Evolutionary conservation across 2,113 vertebrate genomes (phyloP).

Genomic region (Eurypyga helias): DNA sequence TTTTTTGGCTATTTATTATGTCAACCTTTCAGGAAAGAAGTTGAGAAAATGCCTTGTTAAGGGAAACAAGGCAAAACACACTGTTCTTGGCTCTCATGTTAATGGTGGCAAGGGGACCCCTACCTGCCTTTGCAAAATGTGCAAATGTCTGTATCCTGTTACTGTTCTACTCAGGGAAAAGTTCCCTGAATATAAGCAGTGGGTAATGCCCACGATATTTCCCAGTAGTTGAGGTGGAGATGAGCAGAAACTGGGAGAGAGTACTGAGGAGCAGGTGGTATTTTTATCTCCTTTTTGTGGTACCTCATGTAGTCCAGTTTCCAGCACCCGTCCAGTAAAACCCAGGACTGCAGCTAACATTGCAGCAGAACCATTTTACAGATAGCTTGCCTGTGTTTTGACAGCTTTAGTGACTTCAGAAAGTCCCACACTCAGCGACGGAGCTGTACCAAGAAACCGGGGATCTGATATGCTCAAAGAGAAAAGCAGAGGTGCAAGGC

Average conservation of each 20-base stretch:
- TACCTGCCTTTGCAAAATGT: neutral
- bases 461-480: neutral
- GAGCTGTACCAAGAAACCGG: neutral
- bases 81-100: neutral
- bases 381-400: fast-evolving
- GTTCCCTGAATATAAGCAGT: neutral
- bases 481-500: neutral
- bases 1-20: neutral
- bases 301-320: fast-evolving
- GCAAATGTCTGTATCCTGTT: neutral
- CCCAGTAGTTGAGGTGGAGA: neutral
- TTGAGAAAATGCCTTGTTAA: neutral
- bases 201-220: neutral
- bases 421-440: neutral
- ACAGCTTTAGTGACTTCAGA: neutral
- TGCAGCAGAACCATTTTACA: neutral
- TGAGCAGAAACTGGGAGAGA: neutral
- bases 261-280: neutral
- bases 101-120: neutral
- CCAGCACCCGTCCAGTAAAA: neutral
- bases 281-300: neutral
- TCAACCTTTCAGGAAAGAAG: neutral
- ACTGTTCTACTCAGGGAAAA: neutral
- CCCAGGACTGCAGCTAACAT: neutral
- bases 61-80: neutral